These are phyloP conservation scores for Perdita meconis DNA, from an alignment of 2,888 invertebrate genomes.

Conservation along the genomic window DNA sequence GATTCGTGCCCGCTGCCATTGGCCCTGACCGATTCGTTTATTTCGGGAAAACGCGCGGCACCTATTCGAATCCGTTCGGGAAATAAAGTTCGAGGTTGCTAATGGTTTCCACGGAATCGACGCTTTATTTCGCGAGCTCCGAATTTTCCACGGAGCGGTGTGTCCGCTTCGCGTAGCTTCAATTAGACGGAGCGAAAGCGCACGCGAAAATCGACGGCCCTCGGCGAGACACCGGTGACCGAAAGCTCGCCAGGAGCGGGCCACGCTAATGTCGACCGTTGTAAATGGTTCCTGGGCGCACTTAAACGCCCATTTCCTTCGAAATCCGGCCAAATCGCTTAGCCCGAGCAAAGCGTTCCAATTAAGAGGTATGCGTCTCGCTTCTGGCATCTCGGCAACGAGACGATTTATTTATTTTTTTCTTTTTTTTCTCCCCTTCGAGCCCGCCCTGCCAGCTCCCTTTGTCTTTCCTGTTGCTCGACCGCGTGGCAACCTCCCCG, in stretches of 20 bases:
- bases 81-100: slow-evolving; percentile 35
- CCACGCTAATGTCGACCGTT: slow-evolving; percentile 57
- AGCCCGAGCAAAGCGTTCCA: slow-evolving; percentile 80
- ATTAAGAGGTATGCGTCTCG: slow-evolving; percentile 84
- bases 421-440: slow-evolving; percentile 27
- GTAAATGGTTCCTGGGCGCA: slow-evolving; percentile 68
- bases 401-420: slow-evolving; percentile 69
- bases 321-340: slow-evolving; percentile 83
- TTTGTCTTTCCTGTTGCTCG: slow-evolving; percentile 37
- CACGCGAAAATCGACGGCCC: slow-evolving; percentile 16
- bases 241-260: slow-evolving; percentile 14
- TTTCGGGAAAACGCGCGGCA: slow-evolving; percentile 43
- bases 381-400: slow-evolving; percentile 78
- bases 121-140: too few relatives aligned
- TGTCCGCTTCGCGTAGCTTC: not conserved
- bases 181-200: not conserved
- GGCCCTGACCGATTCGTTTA: slow-evolving; percentile 48
- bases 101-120: slow-evolving; percentile 18
- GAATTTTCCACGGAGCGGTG: not conserved
- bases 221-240: slow-evolving; percentile 11
- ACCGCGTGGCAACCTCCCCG: slow-evolving; percentile 38
- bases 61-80: slow-evolving; percentile 10
- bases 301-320: slow-evolving; percentile 83
- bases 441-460: slow-evolving; percentile 41
- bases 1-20: slow-evolving; percentile 17